Conservation (phyloP, 2,888 invertebrate genomes). For the Toxonevra muliebris region DNA sequence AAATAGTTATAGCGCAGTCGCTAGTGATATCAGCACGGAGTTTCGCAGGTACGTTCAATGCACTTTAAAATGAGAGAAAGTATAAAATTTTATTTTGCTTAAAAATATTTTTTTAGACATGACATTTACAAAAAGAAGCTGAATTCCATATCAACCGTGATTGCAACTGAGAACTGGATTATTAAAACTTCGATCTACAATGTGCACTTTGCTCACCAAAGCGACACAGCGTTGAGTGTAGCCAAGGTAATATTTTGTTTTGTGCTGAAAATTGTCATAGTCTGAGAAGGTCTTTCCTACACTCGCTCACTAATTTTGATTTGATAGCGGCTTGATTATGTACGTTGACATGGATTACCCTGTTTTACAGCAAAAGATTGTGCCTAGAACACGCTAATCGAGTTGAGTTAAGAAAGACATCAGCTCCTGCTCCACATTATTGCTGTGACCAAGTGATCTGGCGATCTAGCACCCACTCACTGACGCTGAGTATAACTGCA, state of each 20-base stretch:
- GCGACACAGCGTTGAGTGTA: slow-evolving; percentile 79
- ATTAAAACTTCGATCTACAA: slow-evolving; percentile 82
- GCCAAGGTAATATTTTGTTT: slow-evolving; percentile 67
- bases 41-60: slow-evolving; percentile 48
- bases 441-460: no score
- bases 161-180: slow-evolving; percentile 88
- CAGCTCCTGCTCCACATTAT: no score
- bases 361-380: no score
- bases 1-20: slow-evolving; percentile 61
- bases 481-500: no score
- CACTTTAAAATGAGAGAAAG: neutral
- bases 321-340: no score
- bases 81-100: slow-evolving; percentile 36
- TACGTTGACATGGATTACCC: no score
- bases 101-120: slow-evolving; percentile 71
- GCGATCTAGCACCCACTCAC: no score
- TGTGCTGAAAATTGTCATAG: no score
- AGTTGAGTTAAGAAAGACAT: no score
- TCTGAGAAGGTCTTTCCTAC: no score
- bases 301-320: no score
- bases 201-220: slow-evolving; percentile 80
- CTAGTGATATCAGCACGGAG: slow-evolving; percentile 55
- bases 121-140: slow-evolving; percentile 77
- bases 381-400: no score
- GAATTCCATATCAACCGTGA: slow-evolving; percentile 74